Base-by-base conservation (phyloP, 2,113 vertebrate genomes). In the Brachyhypopomus gauderio region DNA sequence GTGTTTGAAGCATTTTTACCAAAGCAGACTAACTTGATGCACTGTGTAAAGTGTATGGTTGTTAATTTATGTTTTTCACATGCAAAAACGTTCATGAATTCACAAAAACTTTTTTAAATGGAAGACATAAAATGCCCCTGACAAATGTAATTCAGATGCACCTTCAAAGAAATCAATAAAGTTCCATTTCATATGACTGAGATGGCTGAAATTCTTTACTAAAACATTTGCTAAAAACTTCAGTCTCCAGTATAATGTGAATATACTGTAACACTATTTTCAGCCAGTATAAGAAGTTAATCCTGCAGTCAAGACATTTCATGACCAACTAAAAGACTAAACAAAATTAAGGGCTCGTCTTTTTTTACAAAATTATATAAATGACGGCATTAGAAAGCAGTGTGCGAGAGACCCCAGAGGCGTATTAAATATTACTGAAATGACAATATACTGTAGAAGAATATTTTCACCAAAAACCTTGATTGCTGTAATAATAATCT, bases 381-480 rank as follows among this genome's bases (percentile, higher is more conserved):
- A 67, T 3, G 2, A 23, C 76, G 25, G n/a, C 5, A 11, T 58
- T 55, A 25, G 6, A 78, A 30, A 66, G n/a, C 19, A 5, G 5
- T 23, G 9, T 52, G 45, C 8, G 12, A 14, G 45, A 7, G 41
- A 5, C 41, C 4, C 5, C 41, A 41, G 41, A 41, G 41, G 41
- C 41, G 1, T 52, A 11, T 52, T 52, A 52, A 52, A 45, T 45
- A 45, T 45, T 45, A 45, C 41, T 45, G 41, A 45, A 3, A 22
- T 27, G 3, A 30, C 30, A 30, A 3, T 2, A 30, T 3, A 3
- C 30, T 3, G 55, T 45, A 71, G 64, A 5, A 11, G 70, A 36
- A 16, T 20, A 5, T 7, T 20, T 90, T 95, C 90, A 95, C 85
- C 91, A 93, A 88, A 93, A 92, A 77, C 89, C 91, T 62, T 93